Base-by-base conservation (phyloP, 2,888 invertebrate genomes). In the Sesamia inferens region DNA sequence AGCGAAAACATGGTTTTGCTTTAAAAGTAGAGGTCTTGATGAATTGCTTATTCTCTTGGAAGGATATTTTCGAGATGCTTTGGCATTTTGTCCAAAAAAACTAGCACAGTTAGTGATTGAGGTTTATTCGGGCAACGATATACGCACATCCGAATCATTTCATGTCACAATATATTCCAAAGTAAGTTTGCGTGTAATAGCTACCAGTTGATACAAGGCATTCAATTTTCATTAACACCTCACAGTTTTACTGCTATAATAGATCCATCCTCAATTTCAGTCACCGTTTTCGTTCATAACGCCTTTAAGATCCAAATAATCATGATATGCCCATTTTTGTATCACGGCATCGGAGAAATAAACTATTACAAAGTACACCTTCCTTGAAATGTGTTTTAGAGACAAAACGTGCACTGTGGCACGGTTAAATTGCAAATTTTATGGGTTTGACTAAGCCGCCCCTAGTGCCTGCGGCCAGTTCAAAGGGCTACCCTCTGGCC, bases 401-500 rank as follows among this genome's bases (percentile, higher is more conserved):
- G 88, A 89, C 90, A 90, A 91, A 93, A 89, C 92, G 92, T 92
- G 93, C 89, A 82, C 87, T 80, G 82, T 83, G 83, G 87, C 88
- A 89, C 90, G 89, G 88, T 90, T 90, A 90, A 92, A 93, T 92
- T 91, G 92, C 91, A 85, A 90, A 88, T 88, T 92, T 92, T 91
- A 92, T 89, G 87, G 89, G 84, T 88, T 87, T 83, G 87, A 79
- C 87, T 89, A 85, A 84, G 84, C 88, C 89, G 90, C 89, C 88
- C 85, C 88, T 82, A 86, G 84, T 88, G 94, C 94, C 91, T 87
- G 92, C 92, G 93, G 94, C 90, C 92, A 90, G 94, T 92, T 93
- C 94, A 93, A 92, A 94, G 92, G 94, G 93, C 89, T 89, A 89
- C 90, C 90, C 90, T 90, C 86, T 90, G 90, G 88, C 89, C 82